Base-by-base conservation (phyloP, 2,888 invertebrate species). In the Zaprionus lineosus region DNA sequence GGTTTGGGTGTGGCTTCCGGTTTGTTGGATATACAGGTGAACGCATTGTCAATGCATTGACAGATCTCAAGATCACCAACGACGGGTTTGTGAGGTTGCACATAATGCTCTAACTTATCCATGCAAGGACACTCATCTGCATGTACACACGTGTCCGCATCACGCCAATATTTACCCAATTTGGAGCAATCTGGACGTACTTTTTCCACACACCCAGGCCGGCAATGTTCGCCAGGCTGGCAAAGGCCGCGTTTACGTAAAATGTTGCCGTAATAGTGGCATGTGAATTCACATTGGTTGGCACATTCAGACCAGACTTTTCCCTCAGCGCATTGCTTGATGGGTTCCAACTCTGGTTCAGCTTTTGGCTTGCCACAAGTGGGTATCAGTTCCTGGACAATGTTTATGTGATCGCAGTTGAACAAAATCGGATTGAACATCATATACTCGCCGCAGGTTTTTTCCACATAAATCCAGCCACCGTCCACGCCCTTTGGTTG, bases 11-110 rank as follows among this genome's bases (percentile, higher is more conserved):
- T 40, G 0, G 63, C 51, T 0, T 53, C 61, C 6, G 75, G 59
- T 4, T 83, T 79, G 28, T 84, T 89, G 2, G 82, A 70, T 9
- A 87, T 70, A 57, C 97, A 97, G 36, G 93, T 92, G 57, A 94
- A 92, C 14, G 91, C 91, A 89, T 97, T 96, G 83, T 95, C 92
- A 4, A 95, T 91, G 77, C 97, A 97, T 74, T 96, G 96, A 82
- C 97, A 97, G 8, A 92, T 91, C 76, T 93, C 92, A 82, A 95
- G 95, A 0, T 92, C 92, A 0, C 74, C 84, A 0, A 84, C 36
- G 3, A 88, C 87, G 1, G 93, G 91, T 44, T 93, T 93, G 11
- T 95, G 94, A 0, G 97, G 96, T 93, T 95, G 90, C 1, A 96
- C 91, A 6, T 93, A 90, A 37, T 91, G 90, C 14, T 94, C 94